Percentiles rank a stretch among this genome's conserved stretches.
Evolutionary conservation across 53 echinoderm and acorn worm genomes (phyloP).

Genomic region (Apostichopus leukothele): DNA sequence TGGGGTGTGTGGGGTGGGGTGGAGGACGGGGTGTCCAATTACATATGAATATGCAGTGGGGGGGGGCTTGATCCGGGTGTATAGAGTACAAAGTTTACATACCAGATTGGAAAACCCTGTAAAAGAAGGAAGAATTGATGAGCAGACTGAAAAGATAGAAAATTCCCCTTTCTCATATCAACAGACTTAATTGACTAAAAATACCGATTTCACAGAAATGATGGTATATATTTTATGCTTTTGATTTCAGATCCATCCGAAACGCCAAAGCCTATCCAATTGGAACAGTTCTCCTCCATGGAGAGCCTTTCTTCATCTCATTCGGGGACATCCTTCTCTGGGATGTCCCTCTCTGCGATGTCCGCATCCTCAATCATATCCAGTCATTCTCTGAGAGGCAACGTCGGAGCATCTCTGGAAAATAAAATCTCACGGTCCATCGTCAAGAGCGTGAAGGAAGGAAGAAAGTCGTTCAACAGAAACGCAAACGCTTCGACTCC

Average conservation of each 20-base stretch:
- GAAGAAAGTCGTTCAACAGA: constrained; percentile 18
- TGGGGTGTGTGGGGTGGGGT: no score
- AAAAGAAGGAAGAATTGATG: no score
- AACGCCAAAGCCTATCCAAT: constrained; percentile 81
- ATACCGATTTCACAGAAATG: no score
- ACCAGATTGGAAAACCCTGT: no score
- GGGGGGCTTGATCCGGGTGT: no score
- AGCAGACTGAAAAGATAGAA: no score
- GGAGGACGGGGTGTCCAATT: no score
- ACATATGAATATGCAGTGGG: no score
- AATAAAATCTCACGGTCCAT: constrained; percentile 55
- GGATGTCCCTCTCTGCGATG: constrained; percentile 92
- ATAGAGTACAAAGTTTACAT: no score
- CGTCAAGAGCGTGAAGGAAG: constrained; percentile 65
- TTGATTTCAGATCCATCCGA: constrained; percentile 77
- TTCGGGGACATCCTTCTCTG: constrained; percentile 90
- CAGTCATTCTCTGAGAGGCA: constrained; percentile 64
- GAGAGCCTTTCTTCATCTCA: constrained; percentile 94
- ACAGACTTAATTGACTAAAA: no score
- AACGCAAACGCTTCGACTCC: neutral
- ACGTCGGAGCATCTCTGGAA: constrained; percentile 49
- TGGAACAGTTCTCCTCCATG: constrained; percentile 98
- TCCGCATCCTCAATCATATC: constrained; percentile 91
- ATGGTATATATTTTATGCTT: neutral
- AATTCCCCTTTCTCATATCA: no score